Evolutionary conservation across 2,888 invertebrate species (phyloP), one percentile per base, ranked within the genome.

Genomic region (Pyrocoelia pectoralis): DNA sequence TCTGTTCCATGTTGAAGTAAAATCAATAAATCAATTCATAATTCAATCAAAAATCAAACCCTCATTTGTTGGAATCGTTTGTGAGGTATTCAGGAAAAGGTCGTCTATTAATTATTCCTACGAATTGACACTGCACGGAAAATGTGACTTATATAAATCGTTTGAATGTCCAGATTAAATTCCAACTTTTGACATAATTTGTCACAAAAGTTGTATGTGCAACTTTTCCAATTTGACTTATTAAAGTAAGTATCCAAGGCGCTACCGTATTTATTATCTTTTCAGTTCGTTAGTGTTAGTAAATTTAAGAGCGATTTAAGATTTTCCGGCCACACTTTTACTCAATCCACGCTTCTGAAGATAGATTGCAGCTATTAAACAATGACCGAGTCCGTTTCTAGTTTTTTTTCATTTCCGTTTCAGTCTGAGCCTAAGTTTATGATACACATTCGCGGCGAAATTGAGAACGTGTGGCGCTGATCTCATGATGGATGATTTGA

Each of bases 401-500:
- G 59, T 58, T 64, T 64, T 24, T n/a, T 63, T 64, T 64, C 64
- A 64, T 64, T 64, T 64, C 64, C 58, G 63, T 49, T 62, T 58
- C 55, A 63, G 51, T 50, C 49, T 38, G 58, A 28, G 57, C 52
- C 64, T 56, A 64, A 64, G 64, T 65, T 65, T 62, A 62, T 58
- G 69, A 71, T 69, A 73, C 70, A 72, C 74, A 73, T 70, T 68
- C 70, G 69, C 56, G 71, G 72, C 66, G 70, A 73, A 76, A 75
- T 76, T 74, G 74, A 70, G 74, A 77, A 76, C 79, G 78, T 77
- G 77, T 78, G 77, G 69, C 61, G 76, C 73, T 76, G 79, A 79
- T 80, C 77, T 76, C 76, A 76, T 80, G 80, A 80, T 80, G 79
- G 80, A 81, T 81, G 80, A 80, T 80, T 80, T 79, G 76, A 77